Base-by-base conservation (phyloP, 1,140 invertebrate genomes). In the Ceratitis capitata region DNA sequence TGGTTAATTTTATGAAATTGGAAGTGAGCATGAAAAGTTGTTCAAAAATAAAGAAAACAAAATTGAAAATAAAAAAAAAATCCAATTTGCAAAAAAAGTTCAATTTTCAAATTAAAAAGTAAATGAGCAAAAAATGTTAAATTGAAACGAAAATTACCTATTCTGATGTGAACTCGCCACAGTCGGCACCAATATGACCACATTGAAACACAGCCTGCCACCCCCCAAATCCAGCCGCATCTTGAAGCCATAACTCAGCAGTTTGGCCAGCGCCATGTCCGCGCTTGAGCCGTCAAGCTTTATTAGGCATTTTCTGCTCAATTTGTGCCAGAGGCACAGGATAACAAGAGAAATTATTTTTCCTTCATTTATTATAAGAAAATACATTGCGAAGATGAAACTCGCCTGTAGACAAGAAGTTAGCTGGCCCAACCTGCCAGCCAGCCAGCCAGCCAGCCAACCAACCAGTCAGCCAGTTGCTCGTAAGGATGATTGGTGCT, bases 131-230 rank as follows among this genome's bases (percentile, higher is more conserved):
- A 89, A 89, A 90, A 88, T 89, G 89, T 86, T 89, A 90, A 90
- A 90, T 90, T 90, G 89, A 90, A 90, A 90, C 89, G 89, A 90
- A 90, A 90, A 90, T 90, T 90, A 90, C 89, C 89, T 89, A 90
- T 90, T 90, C 88, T 61, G 61, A 58, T 32, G 61, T 12, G n/a
- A 39, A 53, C 12, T 85, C 85, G 23, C 58, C 82, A 83, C 26
- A 78, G 35, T 78, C 39, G 69, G 39, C 19, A 78, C 42, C 9
- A 23, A 19, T 78, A 10, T 14, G 9, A 16, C 16, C 85, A 58
- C 86, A 82, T 53, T 53, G 7, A 19, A 47, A 47, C 45, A 61
- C 23, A 61, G n/a, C 61, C 61, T n/a, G n/a, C 61, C 51, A 3
- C 9, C 61, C 0, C 7, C 61, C 56, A 26, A 6, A 6, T 26